A percentile compares a stretch with the other conserved stretches of the same genome.
Evolutionary conservation across 1,140 invertebrate genomes (phyloP).

Genomic region (Agrypnia vestita): DNA sequence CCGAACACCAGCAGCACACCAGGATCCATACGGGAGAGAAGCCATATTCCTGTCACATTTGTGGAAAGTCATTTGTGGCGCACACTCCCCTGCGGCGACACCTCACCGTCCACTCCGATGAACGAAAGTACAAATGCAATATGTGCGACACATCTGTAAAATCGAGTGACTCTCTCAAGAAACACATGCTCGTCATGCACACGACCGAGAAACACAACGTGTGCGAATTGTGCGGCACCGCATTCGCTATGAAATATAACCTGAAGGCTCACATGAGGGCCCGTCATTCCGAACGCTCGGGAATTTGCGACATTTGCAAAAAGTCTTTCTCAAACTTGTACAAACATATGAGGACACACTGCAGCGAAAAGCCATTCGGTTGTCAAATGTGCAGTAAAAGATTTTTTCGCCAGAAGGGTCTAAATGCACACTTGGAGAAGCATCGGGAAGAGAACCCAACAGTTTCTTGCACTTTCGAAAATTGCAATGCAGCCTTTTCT

Average conservation of each 20-base stretch:
- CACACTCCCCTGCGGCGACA: constrained; percentile 40
- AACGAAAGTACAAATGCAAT: constrained; percentile 64
- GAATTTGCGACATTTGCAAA: constrained; percentile 66
- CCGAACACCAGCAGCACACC: constrained; percentile 13
- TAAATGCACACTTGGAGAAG: constrained; percentile 67
- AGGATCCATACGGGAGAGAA: constrained; percentile 86
- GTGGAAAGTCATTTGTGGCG: constrained; percentile 75
- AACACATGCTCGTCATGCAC: constrained; percentile 63
- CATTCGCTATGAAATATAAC: constrained; percentile 75
- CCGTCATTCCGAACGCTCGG: constrained; percentile 69
- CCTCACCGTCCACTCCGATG: constrained; percentile 66
- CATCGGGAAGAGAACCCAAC: constrained; percentile 68
- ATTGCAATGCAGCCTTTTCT: constrained; percentile 68
- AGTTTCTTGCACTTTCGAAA: constrained; percentile 67
- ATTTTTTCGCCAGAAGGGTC: constrained; percentile 66
- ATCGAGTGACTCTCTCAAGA: constrained; percentile 64
- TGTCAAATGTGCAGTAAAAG: constrained; percentile 73
- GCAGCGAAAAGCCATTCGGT: constrained; percentile 79
- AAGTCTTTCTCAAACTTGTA: constrained; percentile 68
- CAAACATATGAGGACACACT: constrained; percentile 78
- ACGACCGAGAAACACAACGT: constrained; percentile 62
- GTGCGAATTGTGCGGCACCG: constrained; percentile 72
- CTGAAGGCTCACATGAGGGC: constrained; percentile 68
- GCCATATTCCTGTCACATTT: constrained; percentile 81
- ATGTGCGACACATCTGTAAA: constrained; percentile 67